These are phyloP conservation scores for Sepiola atlantica DNA, from an alignment of 2,888 invertebrate species.

Conservation along the genomic window DNA sequence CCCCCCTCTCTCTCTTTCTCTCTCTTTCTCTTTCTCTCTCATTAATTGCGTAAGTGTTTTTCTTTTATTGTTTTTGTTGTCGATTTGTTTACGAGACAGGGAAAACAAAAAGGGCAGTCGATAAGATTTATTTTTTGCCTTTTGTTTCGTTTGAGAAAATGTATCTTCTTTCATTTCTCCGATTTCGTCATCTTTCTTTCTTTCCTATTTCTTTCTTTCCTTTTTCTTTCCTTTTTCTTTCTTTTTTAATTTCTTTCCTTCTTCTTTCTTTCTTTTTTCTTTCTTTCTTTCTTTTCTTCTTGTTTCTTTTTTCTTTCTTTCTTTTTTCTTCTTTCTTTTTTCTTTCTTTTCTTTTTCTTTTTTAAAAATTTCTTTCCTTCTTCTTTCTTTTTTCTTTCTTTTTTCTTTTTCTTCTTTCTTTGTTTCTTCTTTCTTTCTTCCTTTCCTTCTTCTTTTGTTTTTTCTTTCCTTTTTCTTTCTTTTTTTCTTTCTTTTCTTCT, in stretches of 20 bases:
- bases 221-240: not conserved
- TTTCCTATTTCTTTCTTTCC: not conserved
- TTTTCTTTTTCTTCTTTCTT: too few relatives aligned
- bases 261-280: not conserved
- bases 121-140: not conserved
- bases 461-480: not conserved
- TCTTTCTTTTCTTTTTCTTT: not conserved
- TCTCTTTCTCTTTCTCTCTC: not conserved
- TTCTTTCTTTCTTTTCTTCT: not conserved
- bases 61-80: not conserved
- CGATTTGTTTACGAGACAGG: too few relatives aligned
- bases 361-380: not conserved
- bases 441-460: too few relatives aligned
- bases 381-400: not conserved
- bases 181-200: not conserved
- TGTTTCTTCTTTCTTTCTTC: not conserved
- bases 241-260: not conserved
- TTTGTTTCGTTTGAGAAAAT: not conserved
- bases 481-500: not conserved
- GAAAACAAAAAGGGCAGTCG: too few relatives aligned
- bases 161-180: not conserved
- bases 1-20: not conserved
- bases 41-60: not conserved
- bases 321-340: conserved; percentile 45
- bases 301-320: conserved; percentile 42